Conservation (phyloP, 2,888 invertebrate species). For the Anagyrus pseudococci region DNA sequence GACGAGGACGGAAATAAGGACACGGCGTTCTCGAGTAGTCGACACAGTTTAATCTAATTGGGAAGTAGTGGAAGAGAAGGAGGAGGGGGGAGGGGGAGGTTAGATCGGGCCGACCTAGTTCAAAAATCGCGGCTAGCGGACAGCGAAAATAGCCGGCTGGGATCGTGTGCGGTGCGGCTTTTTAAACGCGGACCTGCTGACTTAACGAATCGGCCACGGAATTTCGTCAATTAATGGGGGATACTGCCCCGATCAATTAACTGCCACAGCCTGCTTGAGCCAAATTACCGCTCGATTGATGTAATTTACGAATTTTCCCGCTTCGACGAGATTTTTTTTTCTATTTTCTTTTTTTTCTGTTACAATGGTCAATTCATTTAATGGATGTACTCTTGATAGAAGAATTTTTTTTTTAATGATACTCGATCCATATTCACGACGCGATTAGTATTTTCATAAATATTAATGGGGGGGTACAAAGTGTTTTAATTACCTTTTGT, state of each 20-base stretch:
- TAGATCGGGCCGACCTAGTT: constrained; percentile 14
- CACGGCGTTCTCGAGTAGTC: background rate
- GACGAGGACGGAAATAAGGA: constrained; percentile 24
- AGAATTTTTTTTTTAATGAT: too few species aligned
- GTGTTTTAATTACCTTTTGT: constrained; percentile 69
- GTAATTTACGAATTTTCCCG: too few species aligned
- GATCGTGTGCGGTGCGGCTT: too few species aligned
- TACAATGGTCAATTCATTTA: background rate
- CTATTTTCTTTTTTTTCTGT: background rate
- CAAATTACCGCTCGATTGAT: background rate
- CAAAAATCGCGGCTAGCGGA: background rate
- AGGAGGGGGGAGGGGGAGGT: too few species aligned
- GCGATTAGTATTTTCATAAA: constrained; percentile 9
- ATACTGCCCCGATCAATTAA: too few species aligned
- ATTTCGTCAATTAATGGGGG: too few species aligned
- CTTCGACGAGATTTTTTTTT: too few species aligned
- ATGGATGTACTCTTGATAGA: too few species aligned
- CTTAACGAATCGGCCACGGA: too few species aligned
- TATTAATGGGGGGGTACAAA: background rate
- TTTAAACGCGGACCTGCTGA: too few species aligned
- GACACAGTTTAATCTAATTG: constrained; percentile 27
- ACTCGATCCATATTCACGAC: background rate
- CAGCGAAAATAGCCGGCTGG: too few species aligned
- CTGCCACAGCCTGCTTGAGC: background rate
- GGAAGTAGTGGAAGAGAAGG: background rate